Percentiles rank a stretch among this genome's conserved stretches.
phyloP scores from a whole-genome alignment of 2,113 vertebrate genomes.

The Mormoops blainvillei region DNA sequence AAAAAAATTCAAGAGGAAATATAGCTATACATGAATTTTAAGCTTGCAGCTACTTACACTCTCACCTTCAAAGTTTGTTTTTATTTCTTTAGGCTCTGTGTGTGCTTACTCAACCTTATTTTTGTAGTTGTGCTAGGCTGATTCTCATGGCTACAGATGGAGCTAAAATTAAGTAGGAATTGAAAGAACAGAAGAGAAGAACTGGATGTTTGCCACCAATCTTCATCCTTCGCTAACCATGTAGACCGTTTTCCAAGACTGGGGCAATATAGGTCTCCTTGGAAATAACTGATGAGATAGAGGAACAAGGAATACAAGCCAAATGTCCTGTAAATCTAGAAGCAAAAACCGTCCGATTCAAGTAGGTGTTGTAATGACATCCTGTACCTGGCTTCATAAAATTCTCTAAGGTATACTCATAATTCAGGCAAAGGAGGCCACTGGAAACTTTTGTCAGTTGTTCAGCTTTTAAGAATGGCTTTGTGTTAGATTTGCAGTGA shows the following conservation, averaged over 20 bases:
- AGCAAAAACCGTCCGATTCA: not conserved
- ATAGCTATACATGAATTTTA: not conserved
- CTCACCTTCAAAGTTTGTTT: not conserved
- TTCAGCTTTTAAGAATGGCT: constrained; percentile 4
- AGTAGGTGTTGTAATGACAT: constrained; percentile 5
- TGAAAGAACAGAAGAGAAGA: constrained; percentile 31
- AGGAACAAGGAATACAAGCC: not conserved
- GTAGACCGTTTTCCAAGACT: constrained; percentile 7
- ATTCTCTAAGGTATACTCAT: not conserved
- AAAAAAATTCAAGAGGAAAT: not conserved
- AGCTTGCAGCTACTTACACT: not conserved
- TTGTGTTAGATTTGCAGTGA: constrained; percentile 37
- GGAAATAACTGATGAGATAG: not conserved
- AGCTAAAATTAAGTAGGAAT: constrained; percentile 37
- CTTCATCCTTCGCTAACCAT: not conserved
- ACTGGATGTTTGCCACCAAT: not conserved
- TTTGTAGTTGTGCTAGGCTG: not conserved
- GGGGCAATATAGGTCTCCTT: not conserved
- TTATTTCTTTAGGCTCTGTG: not conserved
- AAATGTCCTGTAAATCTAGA: constrained; percentile 25
- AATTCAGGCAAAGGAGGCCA: not conserved
- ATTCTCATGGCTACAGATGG: not conserved
- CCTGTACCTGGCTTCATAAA: not conserved
- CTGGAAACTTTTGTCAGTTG: not conserved
- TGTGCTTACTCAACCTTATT: not conserved